phyloP scores from a whole-genome alignment of 2,113 vertebrate genomes.

The Phylloscopus trochiloides region DNA sequence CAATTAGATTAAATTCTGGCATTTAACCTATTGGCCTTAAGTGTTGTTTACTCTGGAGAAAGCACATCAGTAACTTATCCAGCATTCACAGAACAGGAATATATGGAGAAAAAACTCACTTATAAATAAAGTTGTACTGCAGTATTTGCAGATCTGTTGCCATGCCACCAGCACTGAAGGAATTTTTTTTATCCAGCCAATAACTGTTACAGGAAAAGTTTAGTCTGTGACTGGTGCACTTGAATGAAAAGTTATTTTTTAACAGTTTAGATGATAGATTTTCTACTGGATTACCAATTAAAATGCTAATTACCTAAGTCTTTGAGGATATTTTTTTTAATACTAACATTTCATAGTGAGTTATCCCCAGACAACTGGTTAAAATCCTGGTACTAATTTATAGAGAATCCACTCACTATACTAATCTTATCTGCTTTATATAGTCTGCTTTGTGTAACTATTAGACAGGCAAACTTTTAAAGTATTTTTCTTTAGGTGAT shows the following conservation, averaged over 20 bases:
- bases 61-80: not conserved
- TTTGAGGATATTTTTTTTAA: not conserved
- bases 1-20: not conserved
- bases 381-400: not conserved
- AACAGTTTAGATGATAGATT: not conserved
- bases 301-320: not conserved
- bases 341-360: not conserved
- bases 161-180: not conserved
- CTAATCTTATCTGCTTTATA: not conserved
- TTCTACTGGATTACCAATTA: not conserved
- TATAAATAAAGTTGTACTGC: not conserved
- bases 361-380: not conserved
- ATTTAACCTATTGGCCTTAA: not conserved
- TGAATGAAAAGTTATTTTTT: not conserved
- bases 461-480: not conserved
- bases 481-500: not conserved
- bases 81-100: not conserved
- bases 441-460: not conserved
- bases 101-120: not conserved
- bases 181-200: not conserved
- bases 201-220: not conserved
- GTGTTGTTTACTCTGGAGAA: not conserved
- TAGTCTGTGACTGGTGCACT: not conserved
- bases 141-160: slow-evolving; percentile 9
- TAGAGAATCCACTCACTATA: not conserved